Evolutionary conservation across 2,888 invertebrate species (phyloP).

Genomic region (Escarpia spicata): DNA sequence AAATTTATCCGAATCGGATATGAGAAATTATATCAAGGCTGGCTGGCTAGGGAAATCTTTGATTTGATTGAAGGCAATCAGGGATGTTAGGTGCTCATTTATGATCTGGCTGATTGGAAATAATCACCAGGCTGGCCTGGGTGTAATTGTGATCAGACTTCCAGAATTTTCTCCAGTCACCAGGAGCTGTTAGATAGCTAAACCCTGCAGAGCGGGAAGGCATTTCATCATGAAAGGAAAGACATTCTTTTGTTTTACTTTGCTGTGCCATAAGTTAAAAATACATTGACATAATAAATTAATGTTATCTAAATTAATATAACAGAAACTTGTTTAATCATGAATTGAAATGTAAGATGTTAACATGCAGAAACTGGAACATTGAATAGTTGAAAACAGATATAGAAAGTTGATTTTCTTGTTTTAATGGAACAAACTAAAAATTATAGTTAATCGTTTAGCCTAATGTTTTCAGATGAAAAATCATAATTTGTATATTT

Average conservation of each 20-base stretch:
- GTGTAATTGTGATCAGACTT: not conserved
- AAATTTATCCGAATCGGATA: not conserved
- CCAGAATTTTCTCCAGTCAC: not conserved
- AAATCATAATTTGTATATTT: not conserved
- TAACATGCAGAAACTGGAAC: not conserved
- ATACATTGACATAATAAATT: not conserved
- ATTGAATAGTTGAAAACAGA: not conserved
- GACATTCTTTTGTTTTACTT: not conserved
- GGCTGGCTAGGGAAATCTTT: not conserved
- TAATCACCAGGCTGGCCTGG: not conserved
- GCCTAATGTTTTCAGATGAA: too few relatives aligned
- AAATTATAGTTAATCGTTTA: too few relatives aligned
- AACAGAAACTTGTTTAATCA: not conserved
- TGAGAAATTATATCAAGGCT: conserved; percentile 7
- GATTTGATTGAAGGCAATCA: conserved; percentile 16
- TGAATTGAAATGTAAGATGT: not conserved
- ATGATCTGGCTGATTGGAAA: conserved; percentile 7
- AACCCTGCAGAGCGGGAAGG: not conserved
- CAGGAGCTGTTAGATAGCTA: not conserved
- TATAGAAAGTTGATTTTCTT: not conserved
- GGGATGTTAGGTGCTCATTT: conserved; percentile 7
- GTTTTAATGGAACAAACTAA: not conserved
- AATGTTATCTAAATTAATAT: not conserved
- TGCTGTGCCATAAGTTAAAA: not conserved
- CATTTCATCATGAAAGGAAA: not conserved